Percentiles rank a stretch among this genome's conserved stretches.
These are phyloP conservation scores for Arrhamphus sclerolepis DNA, from an alignment of 2,797 vertebrate species.

Conservation along the genomic window DNA sequence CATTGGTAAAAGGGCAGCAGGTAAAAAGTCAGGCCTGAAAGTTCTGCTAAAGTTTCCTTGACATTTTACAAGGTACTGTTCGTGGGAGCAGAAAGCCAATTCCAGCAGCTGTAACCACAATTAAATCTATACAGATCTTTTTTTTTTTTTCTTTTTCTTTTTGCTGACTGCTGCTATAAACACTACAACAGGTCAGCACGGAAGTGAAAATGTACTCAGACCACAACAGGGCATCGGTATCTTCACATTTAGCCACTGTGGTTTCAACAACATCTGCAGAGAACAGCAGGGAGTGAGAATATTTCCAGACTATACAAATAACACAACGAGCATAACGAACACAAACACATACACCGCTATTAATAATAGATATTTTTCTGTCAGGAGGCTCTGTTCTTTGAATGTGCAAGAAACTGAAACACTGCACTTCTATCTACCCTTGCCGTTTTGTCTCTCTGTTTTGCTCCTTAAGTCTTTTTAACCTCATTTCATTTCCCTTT, in stretches of 20 bases:
- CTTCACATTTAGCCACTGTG: conserved; percentile 13
- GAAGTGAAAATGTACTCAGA: conserved; percentile 15
- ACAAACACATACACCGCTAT: conserved; percentile 23
- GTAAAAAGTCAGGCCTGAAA: conserved; percentile 39
- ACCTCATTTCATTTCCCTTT: background rate
- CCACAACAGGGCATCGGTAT: conserved; percentile 16
- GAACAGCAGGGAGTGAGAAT: conserved; percentile 8
- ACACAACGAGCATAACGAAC: conserved; percentile 11
- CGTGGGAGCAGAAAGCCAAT: conserved; percentile 9
- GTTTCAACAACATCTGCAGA: conserved; percentile 29
- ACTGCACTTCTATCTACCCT: conserved; percentile 8
- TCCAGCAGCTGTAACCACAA: conserved; percentile 5
- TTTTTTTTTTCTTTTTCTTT: background rate
- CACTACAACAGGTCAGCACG: conserved; percentile 6
- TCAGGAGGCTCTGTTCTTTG: conserved; percentile 54
- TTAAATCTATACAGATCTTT: background rate
- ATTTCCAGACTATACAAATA: conserved; percentile 31
- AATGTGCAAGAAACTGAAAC: conserved; percentile 56
- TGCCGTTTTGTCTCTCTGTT: conserved; percentile 6
- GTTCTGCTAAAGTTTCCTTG: conserved; percentile 40
- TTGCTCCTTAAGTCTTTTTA: background rate
- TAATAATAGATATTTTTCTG: conserved; percentile 66
- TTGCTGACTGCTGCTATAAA: background rate
- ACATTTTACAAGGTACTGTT: conserved; percentile 18
- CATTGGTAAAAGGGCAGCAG: conserved; percentile 31